Conservation (phyloP, 1,140 invertebrate genomes). For the Drosophila carrolli region DNA sequence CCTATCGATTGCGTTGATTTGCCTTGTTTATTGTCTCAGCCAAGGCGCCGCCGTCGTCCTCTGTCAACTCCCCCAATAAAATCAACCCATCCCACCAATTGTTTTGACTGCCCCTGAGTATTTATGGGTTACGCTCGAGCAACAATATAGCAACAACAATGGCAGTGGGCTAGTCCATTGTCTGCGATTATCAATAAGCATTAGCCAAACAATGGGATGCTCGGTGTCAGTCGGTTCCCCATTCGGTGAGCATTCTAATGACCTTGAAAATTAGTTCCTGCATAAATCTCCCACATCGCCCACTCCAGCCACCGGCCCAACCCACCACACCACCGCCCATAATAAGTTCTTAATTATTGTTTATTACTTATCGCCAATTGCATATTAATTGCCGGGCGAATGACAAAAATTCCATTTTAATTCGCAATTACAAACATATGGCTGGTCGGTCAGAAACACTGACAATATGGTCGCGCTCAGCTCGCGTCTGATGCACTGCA, state of each 20-base stretch:
- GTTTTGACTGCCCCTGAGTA: conserved; percentile 74
- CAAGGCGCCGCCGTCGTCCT: conserved; percentile 28
- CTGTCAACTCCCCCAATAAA: background rate
- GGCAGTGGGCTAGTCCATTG: conserved; percentile 61
- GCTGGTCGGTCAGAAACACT: conserved; percentile 1
- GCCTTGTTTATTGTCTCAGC: conserved; percentile 72
- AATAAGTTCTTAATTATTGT: conserved; percentile 66
- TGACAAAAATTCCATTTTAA: conserved; percentile 70
- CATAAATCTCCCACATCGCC: conserved; percentile 49
- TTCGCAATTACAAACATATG: conserved; percentile 52
- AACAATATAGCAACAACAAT: conserved; percentile 49
- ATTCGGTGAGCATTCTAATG: conserved; percentile 68
- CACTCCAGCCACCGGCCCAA: background rate
- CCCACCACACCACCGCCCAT: background rate
- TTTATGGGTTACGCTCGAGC: conserved; percentile 82
- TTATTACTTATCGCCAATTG: conserved; percentile 70
- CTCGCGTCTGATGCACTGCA: conserved; percentile 34
- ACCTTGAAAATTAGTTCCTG: conserved; percentile 84
- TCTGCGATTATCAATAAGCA: conserved; percentile 79
- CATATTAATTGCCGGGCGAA: conserved; percentile 59
- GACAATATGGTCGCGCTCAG: conserved; percentile 49
- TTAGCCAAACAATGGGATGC: conserved; percentile 74
- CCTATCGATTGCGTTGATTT: conserved; percentile 77
- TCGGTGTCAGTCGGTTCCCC: conserved; percentile 48
- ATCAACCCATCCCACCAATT: conserved; percentile 43